Base-by-base conservation (phyloP, 2,888 invertebrate genomes). In the Drosophila mulleri region DNA sequence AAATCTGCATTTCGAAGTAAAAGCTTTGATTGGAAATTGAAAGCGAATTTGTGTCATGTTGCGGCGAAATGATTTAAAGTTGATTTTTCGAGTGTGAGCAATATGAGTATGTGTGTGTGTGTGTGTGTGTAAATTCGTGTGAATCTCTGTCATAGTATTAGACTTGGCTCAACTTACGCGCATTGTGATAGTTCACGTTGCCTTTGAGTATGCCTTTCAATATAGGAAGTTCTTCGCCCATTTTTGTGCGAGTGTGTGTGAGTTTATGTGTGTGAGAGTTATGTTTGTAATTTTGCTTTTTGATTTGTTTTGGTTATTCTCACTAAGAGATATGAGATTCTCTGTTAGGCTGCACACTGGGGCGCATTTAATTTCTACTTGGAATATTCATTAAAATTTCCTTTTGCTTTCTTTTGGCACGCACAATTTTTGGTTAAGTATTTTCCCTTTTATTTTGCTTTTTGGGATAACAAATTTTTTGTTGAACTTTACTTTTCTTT, bases 201-300 rank as follows among this genome's bases (percentile, higher is more conserved):
- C 97, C 97, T 93, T 97, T 97, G 90, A 97, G 95, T 94, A 97
- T 97, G 92, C 97, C 97, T 94, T 97, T 97, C 80, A 97, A 95
- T 92, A 97, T 97, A 90, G 97, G 97, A 94, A 97, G 94, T 94
- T 97, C 97, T 95, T 97, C 97, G 93, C 95, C 96, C 97, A 97
- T 97, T 94, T 94, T 94, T 54, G 29, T 48, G 48, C 48, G 48
- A 29, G n/a, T 29, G 20, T 45, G 20, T 64, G 60, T 69, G 65
- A 66, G 50, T 69, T 18, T 50, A 63, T 68, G 54, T 69, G 32
- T 52, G 32, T 11, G 53, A 11, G 37, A 61, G 67, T 69, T 56
- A 62, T 62, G 54, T 62, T 61, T 61, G 59, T 20, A 0, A 44
- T 39, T 39, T 58, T 44, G 59, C 23, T 39, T 59, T 50, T 50